Conservation (phyloP, 2,797 vertebrate genomes). For the Coregonus suidteri region DNA sequence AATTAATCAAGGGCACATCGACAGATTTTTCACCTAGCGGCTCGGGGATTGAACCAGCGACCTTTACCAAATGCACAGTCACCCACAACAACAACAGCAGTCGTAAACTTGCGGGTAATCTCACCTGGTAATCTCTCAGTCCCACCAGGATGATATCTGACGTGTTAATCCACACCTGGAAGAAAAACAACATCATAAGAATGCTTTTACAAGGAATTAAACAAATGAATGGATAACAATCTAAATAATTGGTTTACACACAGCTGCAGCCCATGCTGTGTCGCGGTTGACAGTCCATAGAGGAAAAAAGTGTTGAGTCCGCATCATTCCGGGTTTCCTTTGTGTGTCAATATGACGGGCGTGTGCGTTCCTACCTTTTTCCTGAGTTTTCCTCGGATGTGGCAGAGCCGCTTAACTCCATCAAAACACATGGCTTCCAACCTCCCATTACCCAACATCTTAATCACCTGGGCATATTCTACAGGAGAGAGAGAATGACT, state of each 20-base stretch:
- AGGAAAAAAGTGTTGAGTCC: too few species aligned
- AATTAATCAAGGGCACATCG: too few species aligned
- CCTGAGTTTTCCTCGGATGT: conserved; percentile 98
- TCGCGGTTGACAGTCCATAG: too few species aligned
- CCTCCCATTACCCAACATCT: conserved; percentile 97
- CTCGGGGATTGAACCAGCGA: too few species aligned
- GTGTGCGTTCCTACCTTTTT: conserved; percentile 85
- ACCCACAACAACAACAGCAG: background rate
- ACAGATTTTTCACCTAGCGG: too few species aligned
- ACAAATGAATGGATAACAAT: background rate
- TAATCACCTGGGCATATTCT: conserved; percentile 99
- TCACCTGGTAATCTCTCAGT: conserved; percentile 97
- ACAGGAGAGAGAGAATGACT: conserved; percentile 20
- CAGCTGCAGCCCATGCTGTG: too few species aligned
- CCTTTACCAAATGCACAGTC: background rate
- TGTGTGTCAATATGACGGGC: too few species aligned
- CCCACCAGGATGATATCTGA: conserved; percentile 99
- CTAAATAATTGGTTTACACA: too few species aligned
- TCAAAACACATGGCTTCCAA: conserved; percentile 99
- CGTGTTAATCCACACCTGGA: conserved; percentile 98
- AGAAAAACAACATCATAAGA: conserved; percentile 27
- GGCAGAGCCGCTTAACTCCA: conserved; percentile 96
- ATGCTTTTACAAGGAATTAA: background rate
- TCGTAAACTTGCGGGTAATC: conserved; percentile 28
- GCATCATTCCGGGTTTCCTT: too few species aligned